Base-by-base conservation (phyloP, 92 coral and sea anemone genomes). In the Phymanthus crucifer region DNA sequence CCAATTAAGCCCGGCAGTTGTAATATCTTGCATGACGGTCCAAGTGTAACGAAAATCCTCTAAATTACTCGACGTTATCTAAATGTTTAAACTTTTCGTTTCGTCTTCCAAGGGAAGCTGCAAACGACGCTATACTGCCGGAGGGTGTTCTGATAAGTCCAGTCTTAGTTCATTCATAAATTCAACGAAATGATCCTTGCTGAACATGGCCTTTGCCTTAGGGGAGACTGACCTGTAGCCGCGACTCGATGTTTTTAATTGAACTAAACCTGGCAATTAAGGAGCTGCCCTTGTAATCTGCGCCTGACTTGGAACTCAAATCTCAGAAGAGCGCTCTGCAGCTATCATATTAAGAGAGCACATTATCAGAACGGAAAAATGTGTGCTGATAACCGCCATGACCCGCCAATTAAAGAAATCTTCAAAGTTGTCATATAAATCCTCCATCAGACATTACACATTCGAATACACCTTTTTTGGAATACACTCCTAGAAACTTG, bases 361-460 rank as follows among this genome's bases (percentile, higher is more conserved):
- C 16, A 77, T 77, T 77, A 64, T 46, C 54, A 65, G 36, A 77
- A 50, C 81, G 81, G 81, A 77, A 77, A 77, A 77, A 77, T 77
- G 81, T 77, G 81, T 31, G 61, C 56, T 19, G 81, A 77, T 77
- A 77, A 77, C 81, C 81, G 72, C 26, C 3, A 8, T 77, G 81
- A 77, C 81, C 81, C 37, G 58, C 37, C 81, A 77, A 77, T 77
- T 77, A 77, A 69, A 27, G 27, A 18, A 70, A 61, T 64, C 81
- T 36, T 77, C 72, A 77, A 27, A 11, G 14, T 38, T 77, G 81
- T 61, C 72, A 66, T 40, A 35, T 36, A 58, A 77, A 64, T 77
- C 72, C 32, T 24, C 34, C 32, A 64, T 61, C 72, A 77, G 81
- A 77, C 68, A 6, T 19, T 36, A 19, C 26, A 1, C 36, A 32